phyloP scores from a whole-genome alignment of 2,888 invertebrate species.

The Andrena fulva region DNA sequence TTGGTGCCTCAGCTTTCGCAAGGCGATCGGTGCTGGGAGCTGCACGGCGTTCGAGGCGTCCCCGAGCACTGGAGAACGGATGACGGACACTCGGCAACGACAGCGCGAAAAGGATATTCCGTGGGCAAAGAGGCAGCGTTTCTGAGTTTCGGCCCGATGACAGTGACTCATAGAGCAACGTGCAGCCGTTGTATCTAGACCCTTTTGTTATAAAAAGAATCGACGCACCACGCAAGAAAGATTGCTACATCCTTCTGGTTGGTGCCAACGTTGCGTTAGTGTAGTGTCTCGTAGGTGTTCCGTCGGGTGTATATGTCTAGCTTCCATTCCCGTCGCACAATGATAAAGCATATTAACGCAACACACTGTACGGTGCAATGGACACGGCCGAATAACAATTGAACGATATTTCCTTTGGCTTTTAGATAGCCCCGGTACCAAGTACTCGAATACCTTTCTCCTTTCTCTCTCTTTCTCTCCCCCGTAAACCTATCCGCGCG shows the following conservation, averaged over 20 bases:
- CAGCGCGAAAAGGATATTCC: background rate
- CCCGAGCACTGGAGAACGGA: background rate
- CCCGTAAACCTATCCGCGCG: conserved; percentile 11
- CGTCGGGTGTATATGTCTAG: conserved; percentile 31
- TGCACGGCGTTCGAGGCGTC: too few species aligned
- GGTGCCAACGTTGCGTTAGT: conserved; percentile 60
- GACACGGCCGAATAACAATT: conserved; percentile 52
- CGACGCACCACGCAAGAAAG: conserved; percentile 65
- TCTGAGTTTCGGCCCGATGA: conserved; percentile 45
- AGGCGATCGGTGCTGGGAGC: too few species aligned
- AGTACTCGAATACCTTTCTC: conserved; percentile 37
- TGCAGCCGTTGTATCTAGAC: conserved; percentile 53
- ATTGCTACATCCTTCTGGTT: conserved; percentile 66
- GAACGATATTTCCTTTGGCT: conserved; percentile 48
- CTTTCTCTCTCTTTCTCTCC: conserved; percentile 10
- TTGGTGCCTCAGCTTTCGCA: background rate
- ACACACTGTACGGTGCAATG: conserved; percentile 26
- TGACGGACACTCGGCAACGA: background rate
- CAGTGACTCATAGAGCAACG: conserved; percentile 56
- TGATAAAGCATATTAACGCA: conserved; percentile 57
- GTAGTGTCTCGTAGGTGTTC: conserved; percentile 61
- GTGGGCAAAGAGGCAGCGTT: conserved; percentile 17
- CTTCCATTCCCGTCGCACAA: conserved; percentile 44
- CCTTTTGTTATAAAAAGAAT: conserved; percentile 71
- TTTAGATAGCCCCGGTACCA: conserved; percentile 25